Conservation (phyloP, 1,140 invertebrate species). For the Dendroctonus ponderosae region DNA sequence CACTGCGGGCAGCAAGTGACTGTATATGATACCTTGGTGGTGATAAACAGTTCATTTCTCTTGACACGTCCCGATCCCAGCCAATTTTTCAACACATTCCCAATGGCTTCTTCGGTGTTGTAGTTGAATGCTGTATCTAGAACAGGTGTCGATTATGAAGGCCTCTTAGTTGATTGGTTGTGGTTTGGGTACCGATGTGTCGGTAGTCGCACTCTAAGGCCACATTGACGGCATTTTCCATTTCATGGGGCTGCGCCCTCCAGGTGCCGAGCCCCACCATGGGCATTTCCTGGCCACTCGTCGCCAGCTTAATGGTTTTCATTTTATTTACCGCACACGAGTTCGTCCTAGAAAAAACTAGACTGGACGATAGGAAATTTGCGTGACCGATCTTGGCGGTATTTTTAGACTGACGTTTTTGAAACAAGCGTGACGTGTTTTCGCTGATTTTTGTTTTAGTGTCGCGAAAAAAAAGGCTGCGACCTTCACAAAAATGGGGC, state of each 20-base stretch:
- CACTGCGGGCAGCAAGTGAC: slow-evolving; percentile 33
- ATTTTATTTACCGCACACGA: slow-evolving; percentile 21
- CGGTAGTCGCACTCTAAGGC: slow-evolving; percentile 63
- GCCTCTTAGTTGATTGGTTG: background rate
- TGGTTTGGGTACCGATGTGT: slow-evolving; percentile 52
- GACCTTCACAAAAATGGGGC: too few relatives aligned
- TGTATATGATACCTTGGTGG: slow-evolving; percentile 58
- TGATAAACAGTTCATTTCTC: slow-evolving; percentile 65
- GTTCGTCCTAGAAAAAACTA: too few relatives aligned
- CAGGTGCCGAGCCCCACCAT: slow-evolving; percentile 63
- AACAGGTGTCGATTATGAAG: slow-evolving; percentile 14
- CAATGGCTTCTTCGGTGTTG: slow-evolving; percentile 64
- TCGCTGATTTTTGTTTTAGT: background rate
- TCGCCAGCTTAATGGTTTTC: slow-evolving; percentile 36
- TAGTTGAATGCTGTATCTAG: slow-evolving; percentile 65
- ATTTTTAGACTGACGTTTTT: slow-evolving; percentile 17
- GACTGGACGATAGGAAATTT: too few relatives aligned
- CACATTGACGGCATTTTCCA: slow-evolving; percentile 54
- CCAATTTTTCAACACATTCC: slow-evolving; percentile 59
- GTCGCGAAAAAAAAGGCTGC: too few relatives aligned
- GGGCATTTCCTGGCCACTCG: slow-evolving; percentile 54
- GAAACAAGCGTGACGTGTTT: background rate
- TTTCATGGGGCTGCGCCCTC: slow-evolving; percentile 59
- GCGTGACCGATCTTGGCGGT: background rate
- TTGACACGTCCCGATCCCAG: slow-evolving; percentile 56